These are phyloP conservation scores for Sarcophaga variegata DNA, from an alignment of 2,888 invertebrate species.

Conservation along the genomic window DNA sequence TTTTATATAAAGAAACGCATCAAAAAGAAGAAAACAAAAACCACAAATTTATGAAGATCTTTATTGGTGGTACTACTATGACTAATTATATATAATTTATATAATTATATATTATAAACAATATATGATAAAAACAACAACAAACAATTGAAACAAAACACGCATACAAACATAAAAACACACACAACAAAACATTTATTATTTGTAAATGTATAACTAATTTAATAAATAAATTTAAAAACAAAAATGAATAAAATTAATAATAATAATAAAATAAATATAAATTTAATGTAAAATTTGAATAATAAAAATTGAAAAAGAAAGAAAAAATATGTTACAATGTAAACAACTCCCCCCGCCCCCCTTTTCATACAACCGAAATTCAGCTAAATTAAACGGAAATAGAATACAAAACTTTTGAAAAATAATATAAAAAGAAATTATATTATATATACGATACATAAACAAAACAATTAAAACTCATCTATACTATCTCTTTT, in stretches of 20 bases:
- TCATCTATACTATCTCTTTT: slow-evolving; percentile 38
- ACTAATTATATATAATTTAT: slow-evolving; percentile 65
- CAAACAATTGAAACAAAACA: slow-evolving; percentile 40
- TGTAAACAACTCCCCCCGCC: slow-evolving; percentile 1
- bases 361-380: slow-evolving; percentile 53
- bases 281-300: slow-evolving; percentile 65
- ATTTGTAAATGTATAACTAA: slow-evolving; percentile 66
- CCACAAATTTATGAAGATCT: slow-evolving; percentile 64
- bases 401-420: slow-evolving; percentile 16
- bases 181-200: slow-evolving; percentile 56
- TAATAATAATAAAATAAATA: slow-evolving; percentile 18
- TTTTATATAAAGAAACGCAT: slow-evolving; percentile 6
- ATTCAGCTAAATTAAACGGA: slow-evolving; percentile 46
- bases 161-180: slow-evolving; percentile 54
- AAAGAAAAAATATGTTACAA: slow-evolving; percentile 2
- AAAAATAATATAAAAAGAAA: slow-evolving; percentile 30
- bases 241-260: background rate
- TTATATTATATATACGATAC: slow-evolving; percentile 24
- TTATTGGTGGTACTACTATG: slow-evolving; percentile 66
- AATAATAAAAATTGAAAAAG: slow-evolving; percentile 37
- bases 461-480: slow-evolving; percentile 14
- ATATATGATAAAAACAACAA: slow-evolving; percentile 24
- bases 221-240: slow-evolving; percentile 44
- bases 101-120: slow-evolving; percentile 44
- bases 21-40: slow-evolving; percentile 28